Evolutionary conservation across 2,113 vertebrate genomes (phyloP).

Genomic region (Oncorhynchus tshawytscha): DNA sequence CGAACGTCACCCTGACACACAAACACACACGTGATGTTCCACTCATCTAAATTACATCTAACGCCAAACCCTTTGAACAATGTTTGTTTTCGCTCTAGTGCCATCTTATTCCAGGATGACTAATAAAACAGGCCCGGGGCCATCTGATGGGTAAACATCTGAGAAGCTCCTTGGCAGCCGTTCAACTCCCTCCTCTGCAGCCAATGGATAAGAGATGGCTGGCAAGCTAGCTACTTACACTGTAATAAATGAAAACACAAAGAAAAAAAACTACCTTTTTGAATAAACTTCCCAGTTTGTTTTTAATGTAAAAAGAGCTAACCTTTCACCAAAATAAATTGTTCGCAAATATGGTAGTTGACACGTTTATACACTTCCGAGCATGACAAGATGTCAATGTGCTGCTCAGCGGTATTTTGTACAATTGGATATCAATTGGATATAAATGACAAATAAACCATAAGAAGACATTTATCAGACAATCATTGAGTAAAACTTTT

Average conservation of each 20-base stretch:
- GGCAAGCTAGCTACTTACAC: constrained; percentile 28
- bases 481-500: constrained; percentile 22
- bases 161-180: constrained; percentile 66
- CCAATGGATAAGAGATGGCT: constrained; percentile 44
- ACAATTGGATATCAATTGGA: constrained; percentile 39
- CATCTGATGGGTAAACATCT: constrained; percentile 65
- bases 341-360: constrained; percentile 59
- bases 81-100: constrained; percentile 67
- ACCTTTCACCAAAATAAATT: constrained; percentile 61
- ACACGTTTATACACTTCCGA: constrained; percentile 40
- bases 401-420: constrained; percentile 7
- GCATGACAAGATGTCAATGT: constrained; percentile 18
- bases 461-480: constrained; percentile 41
- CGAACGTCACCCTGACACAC: constrained; percentile 15
- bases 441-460: constrained; percentile 46
- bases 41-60: constrained; percentile 50
- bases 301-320: constrained; percentile 71
- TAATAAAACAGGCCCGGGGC: constrained; percentile 75
- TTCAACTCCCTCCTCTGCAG: constrained; percentile 61
- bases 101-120: constrained; percentile 64
- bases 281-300: constrained; percentile 44
- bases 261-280: constrained; percentile 10
- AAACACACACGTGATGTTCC: constrained; percentile 1
- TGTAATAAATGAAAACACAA: constrained; percentile 44
- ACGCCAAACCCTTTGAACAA: constrained; percentile 45